Base-by-base conservation (phyloP, 2,888 invertebrate genomes). In the Ecdyonurus torrentis region DNA sequence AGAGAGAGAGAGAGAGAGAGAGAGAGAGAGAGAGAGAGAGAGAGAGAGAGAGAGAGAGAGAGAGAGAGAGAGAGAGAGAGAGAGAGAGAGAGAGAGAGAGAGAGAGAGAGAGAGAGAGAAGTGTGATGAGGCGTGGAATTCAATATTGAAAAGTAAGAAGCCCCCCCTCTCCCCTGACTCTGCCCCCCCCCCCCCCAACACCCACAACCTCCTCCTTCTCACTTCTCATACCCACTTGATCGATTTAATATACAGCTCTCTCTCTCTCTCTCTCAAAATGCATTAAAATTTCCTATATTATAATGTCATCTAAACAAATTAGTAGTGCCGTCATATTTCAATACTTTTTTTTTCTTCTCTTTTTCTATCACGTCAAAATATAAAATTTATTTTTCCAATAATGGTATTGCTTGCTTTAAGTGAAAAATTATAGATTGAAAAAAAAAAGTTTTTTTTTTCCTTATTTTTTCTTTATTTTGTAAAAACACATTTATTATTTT, bases 81-180 rank as follows among this genome's bases (percentile, higher is more conserved):
- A 37, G 37, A 37, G 37, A 37, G 55, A 5, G 10, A 37, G 37
- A 37, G 37, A 37, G 37, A 37, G 37, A 37, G 37, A 37, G 55
- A 5, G 10, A 37, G 37, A 37, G 37, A 37, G 37, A 37, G 37
- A 37, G 37, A 37, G 37, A 37, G 37, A 37, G 37, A 37, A n/a
- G 7, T 5, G 55, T 55, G 55, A 55, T 55, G 55, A 55, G 55
- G 55, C 55, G 55, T 55, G 55, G 55, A 55, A 55, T 55, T 55
- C 55, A 55, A 55, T 55, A 55, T 55, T 55, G 55, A 55, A 55
- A 55, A 55, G 55, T 55, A 55, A 37, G 37, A 15, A 37, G 37
- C 15, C 37, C 15, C 15, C 37, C 15, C 37, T 37, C 37, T 37
- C 37, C 15, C 15, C 37, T 37, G 7, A 10, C 37, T 37, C 37